phyloP scores from a whole-genome alignment of 2,888 invertebrate genomes.

The Amiota communis region DNA sequence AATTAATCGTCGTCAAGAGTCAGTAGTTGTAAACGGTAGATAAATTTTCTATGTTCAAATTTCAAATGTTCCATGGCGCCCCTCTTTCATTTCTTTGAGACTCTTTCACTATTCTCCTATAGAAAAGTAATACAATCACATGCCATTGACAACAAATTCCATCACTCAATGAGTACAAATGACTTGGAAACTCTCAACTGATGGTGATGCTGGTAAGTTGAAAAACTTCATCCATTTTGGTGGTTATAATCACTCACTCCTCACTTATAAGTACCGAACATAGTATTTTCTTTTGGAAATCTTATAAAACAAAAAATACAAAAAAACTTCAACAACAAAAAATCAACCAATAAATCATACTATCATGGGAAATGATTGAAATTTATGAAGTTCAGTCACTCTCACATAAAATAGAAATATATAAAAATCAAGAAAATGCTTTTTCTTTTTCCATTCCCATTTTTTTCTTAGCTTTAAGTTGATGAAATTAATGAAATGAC shows the following conservation, averaged over 20 bases:
- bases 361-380: conserved; percentile 43
- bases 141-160: conserved; percentile 9
- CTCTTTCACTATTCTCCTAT: conserved; percentile 9
- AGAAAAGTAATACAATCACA: conserved; percentile 1
- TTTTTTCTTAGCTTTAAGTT: not conserved
- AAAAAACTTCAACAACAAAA: conserved; percentile 9
- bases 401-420: conserved; percentile 11
- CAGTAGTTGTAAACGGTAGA: too few relatives aligned
- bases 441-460: not conserved
- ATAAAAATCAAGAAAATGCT: conserved; percentile 23
- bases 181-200: not conserved
- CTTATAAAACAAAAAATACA: too few relatives aligned
- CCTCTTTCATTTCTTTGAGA: not conserved
- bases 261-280: too few relatives aligned
- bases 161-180: conserved; percentile 18
- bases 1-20: conserved; percentile 51
- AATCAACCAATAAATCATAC: conserved; percentile 35
- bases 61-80: conserved; percentile 3
- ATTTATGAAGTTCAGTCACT: conserved; percentile 30
- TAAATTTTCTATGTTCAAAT: conserved; percentile 14
- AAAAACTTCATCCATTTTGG: not conserved
- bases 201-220: conserved; percentile 19
- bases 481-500: conserved; percentile 6
- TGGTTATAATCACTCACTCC: too few relatives aligned
- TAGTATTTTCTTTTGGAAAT: too few relatives aligned